Base-by-base conservation (phyloP, 2,797 vertebrate genomes). In the Pyrocephalus nanus region DNA sequence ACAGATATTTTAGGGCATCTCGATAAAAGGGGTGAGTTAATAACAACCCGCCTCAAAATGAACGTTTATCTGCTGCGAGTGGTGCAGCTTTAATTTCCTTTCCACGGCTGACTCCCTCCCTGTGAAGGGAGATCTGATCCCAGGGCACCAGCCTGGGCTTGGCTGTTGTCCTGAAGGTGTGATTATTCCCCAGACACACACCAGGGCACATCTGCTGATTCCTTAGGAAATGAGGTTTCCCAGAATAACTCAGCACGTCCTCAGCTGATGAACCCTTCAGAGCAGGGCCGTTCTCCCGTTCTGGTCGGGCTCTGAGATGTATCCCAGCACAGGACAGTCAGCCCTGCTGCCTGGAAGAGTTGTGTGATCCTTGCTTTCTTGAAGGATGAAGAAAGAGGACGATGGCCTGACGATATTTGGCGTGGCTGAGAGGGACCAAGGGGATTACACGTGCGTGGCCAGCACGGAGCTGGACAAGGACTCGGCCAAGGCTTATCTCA, bases 381-480 rank as follows among this genome's bases (percentile, higher is more conserved):
- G 54, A 96, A 99, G 98, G 97, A 94, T 99, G 95, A 99, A 97
- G 97, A 99, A 98, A 77, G 98, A 99, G 20, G 98, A 98, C 0
- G 98, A 99, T 40, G 98, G 98, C 2, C 95, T 99, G 94, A 98
- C 97, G 23, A 99, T 99, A 93, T 88, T 94, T 3, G 99, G 98
- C 0, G 98, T 99, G 94, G 97, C 98, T 3, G 98, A 99, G 91
- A 98, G 98, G 42, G 99, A 99, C 79, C 98, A 99, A 94, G 99
- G 99, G n/a, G 98, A 97, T 4, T 99, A 99, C 95, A 99, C 98
- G 1, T 99, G 99, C 22, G 86, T 98, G 3, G 99, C 98, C 42
- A 98, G 97, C 96, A 99, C 99, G 0, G 99, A 99, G 86, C 98
- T 99, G 90, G 99, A 99, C 97, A 98, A 98, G 93, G 98, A 99